A percentile compares a stretch with the other conserved stretches of the same genome.
These are phyloP conservation scores for Dinoponera quadriceps DNA, from an alignment of 1,140 invertebrate species.

Conservation along the genomic window DNA sequence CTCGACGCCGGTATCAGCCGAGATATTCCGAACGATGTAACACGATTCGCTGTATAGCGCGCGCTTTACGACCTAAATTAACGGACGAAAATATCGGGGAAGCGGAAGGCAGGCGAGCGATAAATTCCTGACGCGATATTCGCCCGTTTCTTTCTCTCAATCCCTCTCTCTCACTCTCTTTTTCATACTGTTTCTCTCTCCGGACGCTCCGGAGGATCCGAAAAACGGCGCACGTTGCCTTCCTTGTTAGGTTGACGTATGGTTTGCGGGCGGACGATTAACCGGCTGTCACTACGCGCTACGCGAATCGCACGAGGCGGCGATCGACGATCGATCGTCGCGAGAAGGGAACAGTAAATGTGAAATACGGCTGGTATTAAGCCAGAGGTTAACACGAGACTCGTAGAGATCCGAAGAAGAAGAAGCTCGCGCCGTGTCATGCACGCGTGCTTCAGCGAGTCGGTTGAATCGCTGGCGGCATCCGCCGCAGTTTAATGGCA, in stretches of 20 bases:
- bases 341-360: conserved; percentile 44
- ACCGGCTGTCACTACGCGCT: conserved; percentile 15
- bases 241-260: conserved; percentile 5
- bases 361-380: conserved; percentile 73
- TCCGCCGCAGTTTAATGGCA: conserved; percentile 48
- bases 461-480: conserved; percentile 51
- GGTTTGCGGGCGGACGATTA: conserved; percentile 30
- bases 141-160: conserved; percentile 14
- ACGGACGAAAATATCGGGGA: conserved; percentile 37
- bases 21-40: conserved; percentile 55
- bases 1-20: conserved; percentile 47
- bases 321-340: conserved; percentile 54
- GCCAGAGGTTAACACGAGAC: conserved; percentile 68
- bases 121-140: conserved; percentile 55
- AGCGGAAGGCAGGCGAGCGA: conserved; percentile 4
- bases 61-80: conserved; percentile 60
- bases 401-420: conserved; percentile 23
- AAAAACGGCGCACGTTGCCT: not conserved
- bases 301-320: not conserved
- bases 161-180: not conserved
- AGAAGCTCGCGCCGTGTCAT: conserved; percentile 48
- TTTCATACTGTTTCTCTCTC: not conserved
- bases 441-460: conserved; percentile 22
- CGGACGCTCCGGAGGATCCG: not conserved
- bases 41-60: conserved; percentile 61